phyloP scores from a whole-genome alignment of 2,797 vertebrate genomes.

The Pygocentrus nattereri region DNA sequence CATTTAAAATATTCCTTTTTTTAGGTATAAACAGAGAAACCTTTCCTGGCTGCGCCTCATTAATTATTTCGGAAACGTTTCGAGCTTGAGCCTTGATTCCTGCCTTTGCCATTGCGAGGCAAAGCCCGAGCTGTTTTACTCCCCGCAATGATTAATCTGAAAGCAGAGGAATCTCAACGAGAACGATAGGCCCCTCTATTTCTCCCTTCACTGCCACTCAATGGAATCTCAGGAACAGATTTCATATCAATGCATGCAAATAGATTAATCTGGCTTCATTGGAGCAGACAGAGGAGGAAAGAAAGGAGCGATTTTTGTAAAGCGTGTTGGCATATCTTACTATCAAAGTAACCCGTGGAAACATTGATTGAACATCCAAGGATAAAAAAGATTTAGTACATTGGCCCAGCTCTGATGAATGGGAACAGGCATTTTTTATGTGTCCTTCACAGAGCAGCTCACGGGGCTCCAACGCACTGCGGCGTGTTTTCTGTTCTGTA shows the following conservation, averaged over 20 bases:
- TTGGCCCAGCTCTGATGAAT: conserved; percentile 57
- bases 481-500: conserved; percentile 50
- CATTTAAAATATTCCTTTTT: conserved; percentile 1
- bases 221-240: conserved; percentile 55
- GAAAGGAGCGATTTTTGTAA: conserved; percentile 54
- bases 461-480: conserved; percentile 33
- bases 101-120: not conserved
- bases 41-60: not conserved
- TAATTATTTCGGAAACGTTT: conserved; percentile 35
- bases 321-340: conserved; percentile 55
- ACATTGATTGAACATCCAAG: conserved; percentile 64
- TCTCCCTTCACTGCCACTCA: conserved; percentile 51
- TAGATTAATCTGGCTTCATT: conserved; percentile 63
- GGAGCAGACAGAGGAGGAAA: conserved; percentile 59
- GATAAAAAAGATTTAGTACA: conserved; percentile 63
- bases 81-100: conserved; percentile 41
- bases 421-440: conserved; percentile 52
- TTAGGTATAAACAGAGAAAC: not conserved
- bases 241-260: conserved; percentile 60
- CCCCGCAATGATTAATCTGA: conserved; percentile 53
- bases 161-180: conserved; percentile 33
- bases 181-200: conserved; percentile 46
- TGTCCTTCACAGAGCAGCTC: conserved; percentile 56
- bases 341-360: conserved; percentile 54
- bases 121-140: conserved; percentile 35